These are phyloP conservation scores for Acronicta alni DNA, from an alignment of 2,888 invertebrate species.

Conservation along the genomic window DNA sequence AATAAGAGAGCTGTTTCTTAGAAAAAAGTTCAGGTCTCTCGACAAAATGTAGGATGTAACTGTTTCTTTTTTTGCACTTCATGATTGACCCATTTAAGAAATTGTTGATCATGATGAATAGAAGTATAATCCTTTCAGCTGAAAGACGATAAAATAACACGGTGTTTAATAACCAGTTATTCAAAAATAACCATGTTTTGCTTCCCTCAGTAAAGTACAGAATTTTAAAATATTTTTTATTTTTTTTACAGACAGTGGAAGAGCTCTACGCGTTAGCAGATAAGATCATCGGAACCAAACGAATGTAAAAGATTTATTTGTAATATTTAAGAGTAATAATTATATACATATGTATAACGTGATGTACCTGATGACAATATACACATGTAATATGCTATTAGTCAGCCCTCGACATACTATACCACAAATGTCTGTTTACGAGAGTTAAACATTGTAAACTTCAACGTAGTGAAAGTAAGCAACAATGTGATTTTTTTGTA, in stretches of 20 bases:
- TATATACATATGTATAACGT: slow-evolving; percentile 23
- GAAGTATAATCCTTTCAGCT: too few species aligned
- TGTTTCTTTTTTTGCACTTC: too few species aligned
- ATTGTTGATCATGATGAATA: too few species aligned
- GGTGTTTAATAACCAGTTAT: too few species aligned
- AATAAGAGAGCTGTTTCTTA: too few species aligned
- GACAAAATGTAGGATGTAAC: too few species aligned
- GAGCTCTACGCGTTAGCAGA: slow-evolving; percentile 92
- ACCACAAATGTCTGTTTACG: slow-evolving; percentile 30
- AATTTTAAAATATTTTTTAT: background rate
- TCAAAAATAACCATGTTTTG: background rate
- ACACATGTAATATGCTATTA: slow-evolving; percentile 38
- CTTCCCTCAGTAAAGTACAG: background rate
- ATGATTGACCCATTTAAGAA: too few species aligned
- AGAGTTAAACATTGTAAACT: slow-evolving; percentile 64
- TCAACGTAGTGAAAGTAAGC: slow-evolving; percentile 66
- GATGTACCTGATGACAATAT: slow-evolving; percentile 43
- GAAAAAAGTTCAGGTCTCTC: too few species aligned
- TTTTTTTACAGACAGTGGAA: slow-evolving; percentile 90
- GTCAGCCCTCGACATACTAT: slow-evolving; percentile 39
- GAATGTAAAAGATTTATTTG: slow-evolving; percentile 62
- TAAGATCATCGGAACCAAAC: slow-evolving; percentile 90
- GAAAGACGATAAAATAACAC: too few species aligned
- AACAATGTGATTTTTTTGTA: slow-evolving; percentile 70
- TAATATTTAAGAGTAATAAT: slow-evolving; percentile 58